These are phyloP conservation scores for Pseudochaenichthys georgianus DNA, from an alignment of 2,797 vertebrate species.

Conservation along the genomic window DNA sequence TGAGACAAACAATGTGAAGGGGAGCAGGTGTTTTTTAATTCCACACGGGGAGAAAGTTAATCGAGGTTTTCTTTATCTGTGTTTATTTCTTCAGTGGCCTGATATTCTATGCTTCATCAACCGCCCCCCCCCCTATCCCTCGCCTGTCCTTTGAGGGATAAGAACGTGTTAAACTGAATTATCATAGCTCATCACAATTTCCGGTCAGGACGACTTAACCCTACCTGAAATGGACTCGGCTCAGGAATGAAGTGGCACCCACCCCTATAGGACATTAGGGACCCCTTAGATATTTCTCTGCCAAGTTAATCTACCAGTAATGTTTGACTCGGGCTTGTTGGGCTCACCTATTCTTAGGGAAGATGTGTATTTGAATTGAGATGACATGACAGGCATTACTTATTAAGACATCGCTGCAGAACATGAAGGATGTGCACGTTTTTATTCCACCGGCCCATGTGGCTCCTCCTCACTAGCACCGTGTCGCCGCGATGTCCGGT, in stretches of 20 bases:
- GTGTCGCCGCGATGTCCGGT: conserved; percentile 45
- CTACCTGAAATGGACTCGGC: conserved; percentile 11
- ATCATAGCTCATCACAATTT: background rate
- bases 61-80: conserved; percentile 6
- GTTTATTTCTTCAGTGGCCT: background rate
- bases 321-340: conserved; percentile 2
- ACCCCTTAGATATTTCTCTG: conserved; percentile 29
- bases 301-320: conserved; percentile 7
- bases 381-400: conserved; percentile 27
- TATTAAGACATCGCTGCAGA: conserved; percentile 48
- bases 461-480: conserved; percentile 22
- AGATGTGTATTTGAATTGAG: conserved; percentile 14
- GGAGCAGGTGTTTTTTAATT: conserved; percentile 3
- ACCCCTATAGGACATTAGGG: background rate
- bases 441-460: too few relatives aligned
- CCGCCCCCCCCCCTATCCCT: background rate
- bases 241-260: background rate
- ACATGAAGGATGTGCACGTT: conserved; percentile 45
- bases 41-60: conserved; percentile 19
- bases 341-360: conserved; percentile 9
- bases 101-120: background rate
- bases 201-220: conserved; percentile 14
- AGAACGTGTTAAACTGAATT: background rate
- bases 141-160: background rate
- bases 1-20: background rate